A percentile compares a stretch with the other conserved stretches of the same genome.
Conservation (phyloP, 2,888 invertebrate genomes). For the Ptilodon capucinus region DNA sequence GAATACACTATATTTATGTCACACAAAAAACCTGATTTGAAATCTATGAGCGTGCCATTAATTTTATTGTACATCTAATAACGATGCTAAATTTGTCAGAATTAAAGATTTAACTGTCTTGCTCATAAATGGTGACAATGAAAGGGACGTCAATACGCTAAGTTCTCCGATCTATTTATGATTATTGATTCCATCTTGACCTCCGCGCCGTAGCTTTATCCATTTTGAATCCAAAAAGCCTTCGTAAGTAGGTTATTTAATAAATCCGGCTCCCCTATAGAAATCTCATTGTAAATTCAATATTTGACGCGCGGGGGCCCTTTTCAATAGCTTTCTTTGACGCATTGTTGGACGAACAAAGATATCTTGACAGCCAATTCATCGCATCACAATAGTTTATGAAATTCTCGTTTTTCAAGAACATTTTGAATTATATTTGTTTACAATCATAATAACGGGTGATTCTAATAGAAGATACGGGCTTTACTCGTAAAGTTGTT, state of each 20-base stretch:
- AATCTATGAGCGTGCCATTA: no score
- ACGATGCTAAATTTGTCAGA: no score
- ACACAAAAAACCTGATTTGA: no score
- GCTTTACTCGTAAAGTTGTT: no score
- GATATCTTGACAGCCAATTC: conserved; percentile 4
- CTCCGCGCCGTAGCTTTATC: not conserved
- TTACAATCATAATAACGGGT: no score
- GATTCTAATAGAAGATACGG: no score
- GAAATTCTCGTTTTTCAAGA: not conserved
- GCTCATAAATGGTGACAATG: no score
- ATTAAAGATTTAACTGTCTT: no score
- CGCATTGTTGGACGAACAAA: conserved; percentile 34
- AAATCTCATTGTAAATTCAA: conserved; percentile 38
- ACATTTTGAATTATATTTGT: no score
- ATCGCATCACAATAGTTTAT: conserved; percentile 8
- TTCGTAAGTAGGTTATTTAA: conserved; percentile 19
- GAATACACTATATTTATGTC: no score
- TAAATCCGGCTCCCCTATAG: conserved; percentile 20
- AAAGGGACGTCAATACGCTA: no score
- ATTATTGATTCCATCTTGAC: not conserved
- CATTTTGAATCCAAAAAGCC: conserved; percentile 1
- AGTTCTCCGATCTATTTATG: not conserved
- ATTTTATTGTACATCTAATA: no score
- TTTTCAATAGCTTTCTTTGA: conserved; percentile 21
- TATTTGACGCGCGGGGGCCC: conserved; percentile 30